These are phyloP conservation scores for Numenius phaeopus DNA, from an alignment of 2,797 vertebrate species.

Conservation along the genomic window DNA sequence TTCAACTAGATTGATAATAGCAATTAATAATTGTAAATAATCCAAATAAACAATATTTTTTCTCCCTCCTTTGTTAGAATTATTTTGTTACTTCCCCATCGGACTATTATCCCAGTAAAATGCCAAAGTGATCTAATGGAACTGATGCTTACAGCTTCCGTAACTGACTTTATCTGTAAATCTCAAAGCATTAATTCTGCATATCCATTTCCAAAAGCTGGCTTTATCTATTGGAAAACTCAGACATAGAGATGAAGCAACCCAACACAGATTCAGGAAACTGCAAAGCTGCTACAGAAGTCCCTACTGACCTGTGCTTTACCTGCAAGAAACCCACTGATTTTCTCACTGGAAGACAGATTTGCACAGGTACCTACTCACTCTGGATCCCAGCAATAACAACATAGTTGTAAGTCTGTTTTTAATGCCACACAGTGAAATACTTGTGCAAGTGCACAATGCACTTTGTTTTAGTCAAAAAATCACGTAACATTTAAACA, in stretches of 20 bases:
- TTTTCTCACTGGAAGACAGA: background rate
- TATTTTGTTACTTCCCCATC: background rate
- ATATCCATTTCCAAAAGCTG: background rate
- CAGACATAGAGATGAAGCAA: background rate
- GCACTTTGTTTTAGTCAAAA: background rate
- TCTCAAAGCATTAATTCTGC: background rate
- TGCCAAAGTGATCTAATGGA: background rate
- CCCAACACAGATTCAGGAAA: background rate
- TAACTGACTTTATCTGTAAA: background rate
- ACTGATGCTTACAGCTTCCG: background rate
- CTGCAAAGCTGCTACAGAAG: background rate
- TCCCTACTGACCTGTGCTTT: background rate
- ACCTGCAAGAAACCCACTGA: background rate
- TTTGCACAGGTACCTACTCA: background rate
- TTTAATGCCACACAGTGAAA: background rate
- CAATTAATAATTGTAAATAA: conserved; percentile 20
- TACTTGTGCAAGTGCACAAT: background rate
- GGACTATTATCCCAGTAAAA: background rate
- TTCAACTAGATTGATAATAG: conserved; percentile 85
- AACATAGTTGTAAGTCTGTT: background rate
- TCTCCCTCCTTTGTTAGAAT: background rate
- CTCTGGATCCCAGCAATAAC: background rate
- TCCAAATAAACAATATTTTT: background rate
- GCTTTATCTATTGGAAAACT: background rate
- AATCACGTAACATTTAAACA: background rate